Percentiles rank a stretch among this genome's conserved stretches.
These are phyloP conservation scores for Toxotes jaculatrix DNA, from an alignment of 2,113 vertebrate genomes.

Conservation along the genomic window DNA sequence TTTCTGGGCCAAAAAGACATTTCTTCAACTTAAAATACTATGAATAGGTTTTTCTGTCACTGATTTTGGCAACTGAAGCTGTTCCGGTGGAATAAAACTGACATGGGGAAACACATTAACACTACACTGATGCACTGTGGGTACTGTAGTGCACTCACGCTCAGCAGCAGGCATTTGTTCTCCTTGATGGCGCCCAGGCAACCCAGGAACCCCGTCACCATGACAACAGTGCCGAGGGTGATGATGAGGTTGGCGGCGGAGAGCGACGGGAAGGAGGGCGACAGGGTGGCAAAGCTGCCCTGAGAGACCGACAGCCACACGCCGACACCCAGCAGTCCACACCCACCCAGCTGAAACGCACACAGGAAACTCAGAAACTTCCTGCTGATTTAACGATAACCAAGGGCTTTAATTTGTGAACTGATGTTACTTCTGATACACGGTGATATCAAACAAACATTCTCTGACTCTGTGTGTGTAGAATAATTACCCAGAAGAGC, in stretches of 20 bases:
- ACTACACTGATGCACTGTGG: constrained; percentile 15
- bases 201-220: constrained; percentile 97
- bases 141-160: constrained; percentile 86
- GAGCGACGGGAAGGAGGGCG: constrained; percentile 95
- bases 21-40: no score
- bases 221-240: constrained; percentile 93
- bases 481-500: constrained; percentile 95
- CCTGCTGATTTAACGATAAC: constrained; percentile 33
- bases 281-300: constrained; percentile 97
- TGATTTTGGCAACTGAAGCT: background rate
- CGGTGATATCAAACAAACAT: background rate
- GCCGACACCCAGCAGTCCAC: constrained; percentile 94
- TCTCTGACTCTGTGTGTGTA: background rate
- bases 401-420: background rate
- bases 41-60: no score
- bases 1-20: background rate
- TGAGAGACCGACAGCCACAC: constrained; percentile 99
- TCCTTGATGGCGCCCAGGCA: constrained; percentile 99
- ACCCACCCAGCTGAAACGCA: constrained; percentile 93
- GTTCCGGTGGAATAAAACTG: background rate
- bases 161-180: constrained; percentile 98
- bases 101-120: background rate
- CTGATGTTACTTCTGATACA: constrained; percentile 5
- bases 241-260: constrained; percentile 98
- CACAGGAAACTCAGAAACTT: constrained; percentile 47